These are phyloP conservation scores for Saguinus imperator DNA, from an alignment of 2,113 vertebrate species.

Conservation along the genomic window DNA sequence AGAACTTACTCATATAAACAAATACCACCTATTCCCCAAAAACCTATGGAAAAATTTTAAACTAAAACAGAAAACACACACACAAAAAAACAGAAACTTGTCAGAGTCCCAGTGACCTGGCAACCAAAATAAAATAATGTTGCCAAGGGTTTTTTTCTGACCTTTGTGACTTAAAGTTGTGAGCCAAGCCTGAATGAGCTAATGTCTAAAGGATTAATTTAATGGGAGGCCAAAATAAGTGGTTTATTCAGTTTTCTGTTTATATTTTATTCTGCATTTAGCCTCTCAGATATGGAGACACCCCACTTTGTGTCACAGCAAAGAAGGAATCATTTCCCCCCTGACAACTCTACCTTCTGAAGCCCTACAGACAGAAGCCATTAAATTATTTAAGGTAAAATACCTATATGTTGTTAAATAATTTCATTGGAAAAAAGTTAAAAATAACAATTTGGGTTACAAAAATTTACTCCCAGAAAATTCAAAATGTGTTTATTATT, in stretches of 20 bases:
- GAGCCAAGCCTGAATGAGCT: not conserved
- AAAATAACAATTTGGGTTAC: not conserved
- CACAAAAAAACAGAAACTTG: too few relatives aligned
- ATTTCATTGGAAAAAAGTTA: not conserved
- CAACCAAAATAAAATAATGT: not conserved
- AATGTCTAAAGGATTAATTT: not conserved
- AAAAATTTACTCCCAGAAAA: constrained; percentile 7
- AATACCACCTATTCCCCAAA: too few relatives aligned
- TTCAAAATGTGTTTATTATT: not conserved
- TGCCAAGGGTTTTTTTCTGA: not conserved
- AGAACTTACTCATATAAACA: too few relatives aligned
- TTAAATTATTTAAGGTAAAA: constrained; percentile 98
- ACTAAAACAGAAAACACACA: too few relatives aligned
- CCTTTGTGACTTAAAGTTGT: not conserved
- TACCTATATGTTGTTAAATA: not conserved
- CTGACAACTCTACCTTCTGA: constrained; percentile 96
- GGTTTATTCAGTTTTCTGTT: not conserved
- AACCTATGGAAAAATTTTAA: too few relatives aligned
- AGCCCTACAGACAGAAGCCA: constrained; percentile 97
- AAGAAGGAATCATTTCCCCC: constrained; percentile 93
- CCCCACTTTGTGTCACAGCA: constrained; percentile 94
- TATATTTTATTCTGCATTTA: constrained; percentile 72
- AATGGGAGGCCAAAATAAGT: not conserved
- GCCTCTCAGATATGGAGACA: constrained; percentile 96
- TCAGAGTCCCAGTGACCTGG: not conserved